phyloP scores from a whole-genome alignment of 2,113 vertebrate genomes.

The Chinchilla lanigera region DNA sequence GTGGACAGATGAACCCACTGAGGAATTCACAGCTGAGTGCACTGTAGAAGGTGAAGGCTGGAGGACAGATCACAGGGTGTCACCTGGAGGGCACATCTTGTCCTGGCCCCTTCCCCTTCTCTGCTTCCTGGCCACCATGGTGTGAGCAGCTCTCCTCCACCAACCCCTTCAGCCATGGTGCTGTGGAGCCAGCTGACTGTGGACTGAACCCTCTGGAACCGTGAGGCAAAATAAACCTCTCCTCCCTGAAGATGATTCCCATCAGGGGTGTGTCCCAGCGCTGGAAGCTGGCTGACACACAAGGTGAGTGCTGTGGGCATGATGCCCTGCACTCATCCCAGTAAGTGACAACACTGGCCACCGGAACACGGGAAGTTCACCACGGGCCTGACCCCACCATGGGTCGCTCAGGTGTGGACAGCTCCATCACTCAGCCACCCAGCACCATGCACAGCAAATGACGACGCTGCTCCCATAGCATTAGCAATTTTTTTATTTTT shows the following conservation, averaged over 20 bases:
- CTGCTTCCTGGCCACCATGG: neutral
- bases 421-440: neutral
- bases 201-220: neutral
- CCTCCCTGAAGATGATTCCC: neutral
- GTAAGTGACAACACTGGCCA: neutral
- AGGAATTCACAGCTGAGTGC: neutral
- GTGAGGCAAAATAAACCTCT: neutral
- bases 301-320: fast-evolving
- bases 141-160: neutral
- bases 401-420: neutral
- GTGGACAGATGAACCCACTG: too few species aligned
- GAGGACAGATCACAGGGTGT: neutral
- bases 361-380: fast-evolving
- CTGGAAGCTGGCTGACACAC: neutral
- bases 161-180: neutral
- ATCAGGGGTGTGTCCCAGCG: neutral
- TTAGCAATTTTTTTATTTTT: constrained; percentile 99
- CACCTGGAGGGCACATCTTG: neutral
- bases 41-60: neutral
- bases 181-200: neutral
- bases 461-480: constrained; percentile 87
- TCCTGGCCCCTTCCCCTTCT: neutral
- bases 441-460: constrained; percentile 39
- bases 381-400: fast-evolving
- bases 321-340: neutral